Conservation (phyloP, 64 coral and sea anemone species). For the Exaiptasia diaphana region DNA sequence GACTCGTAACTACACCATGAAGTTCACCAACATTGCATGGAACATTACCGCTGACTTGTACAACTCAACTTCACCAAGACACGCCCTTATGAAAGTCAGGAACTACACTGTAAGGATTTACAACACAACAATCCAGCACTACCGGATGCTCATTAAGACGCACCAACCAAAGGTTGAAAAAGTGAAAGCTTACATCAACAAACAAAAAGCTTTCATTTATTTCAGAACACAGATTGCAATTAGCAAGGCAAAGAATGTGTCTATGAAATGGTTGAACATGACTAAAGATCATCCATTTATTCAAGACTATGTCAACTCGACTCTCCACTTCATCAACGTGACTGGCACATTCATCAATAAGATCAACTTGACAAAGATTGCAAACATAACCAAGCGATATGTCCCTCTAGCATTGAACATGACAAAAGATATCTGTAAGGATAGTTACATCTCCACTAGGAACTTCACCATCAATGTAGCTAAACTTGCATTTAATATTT, state of each 20-base stretch:
- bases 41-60: constrained; percentile 23
- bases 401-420: constrained; percentile 53
- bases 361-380: constrained; percentile 49
- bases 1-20: constrained; percentile 22
- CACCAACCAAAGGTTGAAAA: background rate
- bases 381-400: constrained; percentile 55
- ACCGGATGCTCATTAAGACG: background rate
- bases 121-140: constrained; percentile 4
- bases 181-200: background rate
- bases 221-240: too few species aligned
- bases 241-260: background rate
- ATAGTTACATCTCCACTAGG: constrained; percentile 19
- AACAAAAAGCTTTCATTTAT: background rate
- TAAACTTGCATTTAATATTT: constrained; percentile 25
- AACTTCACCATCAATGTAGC: constrained; percentile 39
- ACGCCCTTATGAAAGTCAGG: constrained; percentile 16
- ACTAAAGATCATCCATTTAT: constrained; percentile 59
- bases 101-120: constrained; percentile 3
- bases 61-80: constrained; percentile 27
- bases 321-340: constrained; percentile 54
- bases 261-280: constrained; percentile 53
- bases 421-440: constrained; percentile 23
- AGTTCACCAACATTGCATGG: background rate
- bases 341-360: constrained; percentile 19
- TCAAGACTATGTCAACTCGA: constrained; percentile 8